Conservation (phyloP, 2,888 invertebrate genomes). For the Altica lythri region DNA sequence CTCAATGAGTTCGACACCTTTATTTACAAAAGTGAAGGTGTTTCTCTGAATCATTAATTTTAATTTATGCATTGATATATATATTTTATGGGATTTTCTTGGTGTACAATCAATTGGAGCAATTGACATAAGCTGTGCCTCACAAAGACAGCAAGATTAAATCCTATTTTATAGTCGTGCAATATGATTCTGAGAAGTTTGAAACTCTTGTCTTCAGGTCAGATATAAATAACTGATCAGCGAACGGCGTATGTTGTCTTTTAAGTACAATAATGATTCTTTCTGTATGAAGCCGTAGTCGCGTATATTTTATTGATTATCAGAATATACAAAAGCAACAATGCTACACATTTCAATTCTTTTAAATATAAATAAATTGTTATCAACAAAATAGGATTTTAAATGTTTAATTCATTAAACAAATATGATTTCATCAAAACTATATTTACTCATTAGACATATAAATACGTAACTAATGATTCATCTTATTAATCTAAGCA, state of each 20-base stretch:
- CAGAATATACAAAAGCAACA: slow-evolving; percentile 13
- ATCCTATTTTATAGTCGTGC: slow-evolving; percentile 43
- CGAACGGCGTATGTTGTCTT: slow-evolving; percentile 14
- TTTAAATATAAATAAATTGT: too few species aligned
- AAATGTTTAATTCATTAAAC: too few species aligned
- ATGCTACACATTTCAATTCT: too few species aligned
- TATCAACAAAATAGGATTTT: too few species aligned
- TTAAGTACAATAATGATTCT: slow-evolving; percentile 17
- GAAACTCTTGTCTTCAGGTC: slow-evolving; percentile 32
- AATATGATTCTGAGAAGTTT: slow-evolving; percentile 41
- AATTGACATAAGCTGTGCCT: slow-evolving; percentile 38
- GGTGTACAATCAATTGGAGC: slow-evolving; percentile 39
- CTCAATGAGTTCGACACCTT: too few species aligned
- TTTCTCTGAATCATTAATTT: slow-evolving; percentile 34
- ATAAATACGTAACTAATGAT: slow-evolving; percentile 17
- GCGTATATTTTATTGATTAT: slow-evolving; percentile 21
- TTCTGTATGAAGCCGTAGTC: slow-evolving; percentile 14
- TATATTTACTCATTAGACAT: too few species aligned
- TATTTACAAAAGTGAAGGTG: slow-evolving; percentile 27
- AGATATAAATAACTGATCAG: slow-evolving; percentile 25
- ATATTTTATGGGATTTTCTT: slow-evolving; percentile 28
- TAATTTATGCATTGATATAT: slow-evolving; percentile 32
- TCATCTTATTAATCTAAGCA: slow-evolving; percentile 17
- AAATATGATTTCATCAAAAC: too few species aligned
- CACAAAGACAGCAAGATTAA: slow-evolving; percentile 38